Evolutionary conservation across 2,797 vertebrate genomes (phyloP).

Genomic region (Falco concolor): DNA sequence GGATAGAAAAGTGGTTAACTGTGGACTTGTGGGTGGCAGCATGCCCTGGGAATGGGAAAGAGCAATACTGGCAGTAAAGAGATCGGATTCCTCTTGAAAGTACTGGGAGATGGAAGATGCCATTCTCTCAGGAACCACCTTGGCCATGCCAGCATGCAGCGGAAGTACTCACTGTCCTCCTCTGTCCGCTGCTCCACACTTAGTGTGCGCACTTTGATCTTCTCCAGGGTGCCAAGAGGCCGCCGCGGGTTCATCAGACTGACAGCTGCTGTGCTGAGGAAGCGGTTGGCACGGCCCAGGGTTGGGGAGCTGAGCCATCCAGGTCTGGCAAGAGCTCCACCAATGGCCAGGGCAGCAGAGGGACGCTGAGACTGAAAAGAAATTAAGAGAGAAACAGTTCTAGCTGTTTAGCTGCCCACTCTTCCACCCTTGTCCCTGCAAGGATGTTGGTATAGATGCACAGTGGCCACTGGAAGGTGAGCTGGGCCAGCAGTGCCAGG

Average conservation of each 20-base stretch:
- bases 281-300: constrained; percentile 91
- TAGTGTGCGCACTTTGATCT: constrained; percentile 90
- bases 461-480: not conserved
- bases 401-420: not conserved
- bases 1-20: not conserved
- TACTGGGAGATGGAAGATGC: not conserved
- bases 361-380: constrained; percentile 79
- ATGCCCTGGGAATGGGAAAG: not conserved
- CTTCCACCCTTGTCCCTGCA: not conserved
- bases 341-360: constrained; percentile 83
- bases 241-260: constrained; percentile 94
- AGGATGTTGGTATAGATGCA: not conserved
- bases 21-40: not conserved
- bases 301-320: constrained; percentile 97
- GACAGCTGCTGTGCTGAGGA: constrained; percentile 92
- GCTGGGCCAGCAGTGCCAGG: not conserved
- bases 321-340: constrained; percentile 86
- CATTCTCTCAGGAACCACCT: not conserved
- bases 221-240: constrained; percentile 85
- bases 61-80: not conserved
- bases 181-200: constrained; percentile 90
- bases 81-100: not conserved
- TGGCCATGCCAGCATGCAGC: not conserved
- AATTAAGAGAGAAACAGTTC: not conserved
- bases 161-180: constrained; percentile 89